Conservation (phyloP, 2,888 invertebrate species). For the Suillia variegata region DNA sequence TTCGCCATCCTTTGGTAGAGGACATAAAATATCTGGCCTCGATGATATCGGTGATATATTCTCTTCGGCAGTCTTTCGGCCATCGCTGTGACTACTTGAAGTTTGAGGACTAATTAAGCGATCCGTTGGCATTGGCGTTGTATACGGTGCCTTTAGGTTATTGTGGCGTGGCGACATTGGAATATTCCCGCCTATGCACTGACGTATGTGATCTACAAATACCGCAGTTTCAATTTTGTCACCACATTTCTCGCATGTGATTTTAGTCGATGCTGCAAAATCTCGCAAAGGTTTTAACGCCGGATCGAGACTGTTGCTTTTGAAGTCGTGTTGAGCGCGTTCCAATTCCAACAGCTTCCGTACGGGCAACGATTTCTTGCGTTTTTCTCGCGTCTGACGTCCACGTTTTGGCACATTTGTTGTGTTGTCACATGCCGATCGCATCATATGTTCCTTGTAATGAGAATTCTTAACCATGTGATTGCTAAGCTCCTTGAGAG, state of each 20-base stretch:
- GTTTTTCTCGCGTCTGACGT: constrained; percentile 85
- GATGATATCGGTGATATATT: constrained; percentile 63
- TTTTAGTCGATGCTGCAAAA: constrained; percentile 70
- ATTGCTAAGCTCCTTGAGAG: constrained; percentile 92
- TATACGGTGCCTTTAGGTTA: constrained; percentile 71
- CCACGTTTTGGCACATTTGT: constrained; percentile 62
- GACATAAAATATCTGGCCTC: constrained; percentile 28
- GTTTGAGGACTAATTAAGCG: constrained; percentile 65
- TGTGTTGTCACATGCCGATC: constrained; percentile 66
- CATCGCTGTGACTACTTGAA: constrained; percentile 66
- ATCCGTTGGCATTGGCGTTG: constrained; percentile 26
- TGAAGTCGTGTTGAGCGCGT: constrained; percentile 86
- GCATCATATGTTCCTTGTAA: constrained; percentile 94
- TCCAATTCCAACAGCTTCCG: constrained; percentile 88
- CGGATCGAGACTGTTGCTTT: constrained; percentile 67
- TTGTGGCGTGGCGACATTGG: constrained; percentile 54
- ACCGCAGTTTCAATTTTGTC: constrained; percentile 91
- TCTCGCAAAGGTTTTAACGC: constrained; percentile 63
- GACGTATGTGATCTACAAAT: constrained; percentile 92
- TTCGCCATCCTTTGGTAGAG: constrained; percentile 64
- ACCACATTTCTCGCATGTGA: constrained; percentile 95
- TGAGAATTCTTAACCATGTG: constrained; percentile 98
- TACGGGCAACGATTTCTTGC: constrained; percentile 91
- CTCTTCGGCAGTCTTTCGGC: constrained; percentile 65
- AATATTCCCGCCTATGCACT: constrained; percentile 80